Percentiles rank a stretch among this genome's conserved stretches.
Evolutionary conservation across 2,797 vertebrate genomes (phyloP).

Genomic region (Anisognathus igniventris): DNA sequence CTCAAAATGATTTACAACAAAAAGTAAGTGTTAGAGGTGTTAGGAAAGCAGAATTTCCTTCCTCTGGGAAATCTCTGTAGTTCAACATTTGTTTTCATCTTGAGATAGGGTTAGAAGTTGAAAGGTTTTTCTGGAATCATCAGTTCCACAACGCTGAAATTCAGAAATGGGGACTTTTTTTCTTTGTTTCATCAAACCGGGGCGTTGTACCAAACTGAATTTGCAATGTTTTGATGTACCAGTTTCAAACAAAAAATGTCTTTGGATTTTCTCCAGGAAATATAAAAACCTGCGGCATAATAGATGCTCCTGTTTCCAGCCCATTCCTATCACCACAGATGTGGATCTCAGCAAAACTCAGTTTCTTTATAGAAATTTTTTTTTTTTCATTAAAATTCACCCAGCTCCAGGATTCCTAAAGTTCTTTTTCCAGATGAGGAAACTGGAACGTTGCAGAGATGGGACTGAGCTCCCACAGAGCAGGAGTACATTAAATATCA

Average conservation of each 20-base stretch:
- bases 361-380: neutral
- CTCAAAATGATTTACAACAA: slow-evolving; percentile 63
- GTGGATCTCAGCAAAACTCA: neutral
- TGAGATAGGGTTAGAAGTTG: slow-evolving; percentile 62
- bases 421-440: neutral
- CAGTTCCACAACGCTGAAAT: slow-evolving; percentile 16
- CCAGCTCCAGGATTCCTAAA: neutral
- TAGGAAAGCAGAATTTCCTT: slow-evolving; percentile 51
- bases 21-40: slow-evolving; percentile 58
- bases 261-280: slow-evolving; percentile 29
- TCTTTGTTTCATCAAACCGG: neutral
- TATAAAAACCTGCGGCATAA: neutral
- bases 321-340: neutral
- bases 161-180: slow-evolving; percentile 6
- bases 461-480: neutral
- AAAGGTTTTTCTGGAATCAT: slow-evolving; percentile 58
- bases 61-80: slow-evolving; percentile 60
- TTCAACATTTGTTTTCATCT: slow-evolving; percentile 69
- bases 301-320: neutral
- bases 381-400: neutral
- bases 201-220: neutral
- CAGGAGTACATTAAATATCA: neutral
- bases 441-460: accelerated
- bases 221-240: slow-evolving; percentile 40
- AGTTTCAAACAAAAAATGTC: slow-evolving; percentile 22